These are phyloP conservation scores for Crotalus tigris DNA, from an alignment of 2,113 vertebrate species.

Conservation along the genomic window DNA sequence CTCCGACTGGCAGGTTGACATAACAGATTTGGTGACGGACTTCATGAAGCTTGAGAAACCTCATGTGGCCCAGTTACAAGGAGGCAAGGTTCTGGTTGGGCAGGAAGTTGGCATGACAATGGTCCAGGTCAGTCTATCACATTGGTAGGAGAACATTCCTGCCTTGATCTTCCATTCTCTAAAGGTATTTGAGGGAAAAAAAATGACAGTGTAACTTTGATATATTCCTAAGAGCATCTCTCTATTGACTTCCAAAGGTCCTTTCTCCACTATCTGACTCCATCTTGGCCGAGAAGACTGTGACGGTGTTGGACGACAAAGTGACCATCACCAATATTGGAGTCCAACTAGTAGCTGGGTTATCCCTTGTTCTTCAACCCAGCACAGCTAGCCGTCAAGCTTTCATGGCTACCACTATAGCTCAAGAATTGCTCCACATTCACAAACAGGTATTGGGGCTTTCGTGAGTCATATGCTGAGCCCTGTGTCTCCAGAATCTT, in stretches of 20 bases:
- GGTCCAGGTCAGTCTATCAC: constrained; percentile 78
- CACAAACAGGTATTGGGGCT: constrained; percentile 79
- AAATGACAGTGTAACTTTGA: background rate
- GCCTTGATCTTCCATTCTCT: background rate
- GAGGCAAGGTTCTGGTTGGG: constrained; percentile 81
- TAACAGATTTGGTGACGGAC: constrained; percentile 87
- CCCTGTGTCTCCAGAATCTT: background rate
- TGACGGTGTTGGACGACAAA: constrained; percentile 91
- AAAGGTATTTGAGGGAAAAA: background rate
- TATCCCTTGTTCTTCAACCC: constrained; percentile 85
- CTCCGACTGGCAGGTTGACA: constrained; percentile 89
- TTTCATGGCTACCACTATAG: constrained; percentile 80
- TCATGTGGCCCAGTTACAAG: constrained; percentile 80
- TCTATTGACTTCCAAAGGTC: constrained; percentile 71
- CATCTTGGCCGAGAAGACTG: constrained; percentile 93
- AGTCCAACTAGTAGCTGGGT: constrained; percentile 88
- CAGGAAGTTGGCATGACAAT: constrained; percentile 88
- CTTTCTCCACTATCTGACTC: constrained; percentile 92
- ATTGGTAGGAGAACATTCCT: background rate
- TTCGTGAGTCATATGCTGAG: background rate
- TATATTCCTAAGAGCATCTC: constrained; percentile 18
- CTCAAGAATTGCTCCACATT: constrained; percentile 85
- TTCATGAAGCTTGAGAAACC: constrained; percentile 90
- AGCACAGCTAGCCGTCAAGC: constrained; percentile 77
- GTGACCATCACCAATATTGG: constrained; percentile 91